A percentile compares a stretch with the other conserved stretches of the same genome.
Evolutionary conservation across 2,888 invertebrate genomes (phyloP).

Genomic region (Spicauda simplicius): DNA sequence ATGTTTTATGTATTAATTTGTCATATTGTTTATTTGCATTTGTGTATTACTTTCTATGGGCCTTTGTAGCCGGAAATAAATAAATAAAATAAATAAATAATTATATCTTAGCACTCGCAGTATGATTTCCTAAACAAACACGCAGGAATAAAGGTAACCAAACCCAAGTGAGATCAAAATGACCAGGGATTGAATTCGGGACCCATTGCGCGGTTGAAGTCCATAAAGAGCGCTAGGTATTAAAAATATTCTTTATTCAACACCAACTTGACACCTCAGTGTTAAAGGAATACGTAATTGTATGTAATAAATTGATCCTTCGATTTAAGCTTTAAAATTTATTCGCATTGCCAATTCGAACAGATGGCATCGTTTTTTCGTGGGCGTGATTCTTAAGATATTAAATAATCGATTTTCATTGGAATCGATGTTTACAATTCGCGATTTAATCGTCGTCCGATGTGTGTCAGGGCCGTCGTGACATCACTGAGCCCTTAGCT

Average conservation of each 20-base stretch:
- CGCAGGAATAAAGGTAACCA: no score
- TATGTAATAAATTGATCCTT: conserved; percentile 14
- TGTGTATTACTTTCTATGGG: no score
- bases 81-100: no score
- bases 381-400: conserved; percentile 40
- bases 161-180: neutral
- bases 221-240: neutral
- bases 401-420: conserved; percentile 46
- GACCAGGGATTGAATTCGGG: neutral
- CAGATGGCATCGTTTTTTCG: conserved; percentile 32
- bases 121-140: no score
- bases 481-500: conserved; percentile 56
- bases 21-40: no score
- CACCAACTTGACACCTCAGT: conserved; percentile 21
- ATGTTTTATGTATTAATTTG: no score
- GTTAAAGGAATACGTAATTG: conserved; percentile 10
- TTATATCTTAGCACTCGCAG: no score
- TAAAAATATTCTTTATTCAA: conserved; percentile 2
- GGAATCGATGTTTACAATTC: conserved; percentile 29
- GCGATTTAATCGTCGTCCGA: conserved; percentile 25
- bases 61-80: no score
- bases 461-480: conserved; percentile 63
- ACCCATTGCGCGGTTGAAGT: neutral
- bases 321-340: conserved; percentile 12
- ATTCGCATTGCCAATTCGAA: conserved; percentile 22